Conservation (phyloP, 2,797 vertebrate genomes). For the Sebastiscus albofasciatus region DNA sequence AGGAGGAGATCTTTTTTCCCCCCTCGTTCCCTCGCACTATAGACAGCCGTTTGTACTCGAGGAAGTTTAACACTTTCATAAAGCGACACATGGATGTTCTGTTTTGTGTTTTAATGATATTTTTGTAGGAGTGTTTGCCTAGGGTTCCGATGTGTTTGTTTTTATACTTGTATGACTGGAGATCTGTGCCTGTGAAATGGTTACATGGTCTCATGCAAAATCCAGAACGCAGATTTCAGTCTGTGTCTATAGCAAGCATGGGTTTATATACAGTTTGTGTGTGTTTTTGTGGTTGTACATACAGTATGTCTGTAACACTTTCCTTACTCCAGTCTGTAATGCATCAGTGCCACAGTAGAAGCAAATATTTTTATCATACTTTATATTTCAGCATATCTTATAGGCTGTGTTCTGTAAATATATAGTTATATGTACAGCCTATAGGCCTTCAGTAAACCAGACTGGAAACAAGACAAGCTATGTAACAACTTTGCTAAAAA, state of each 20-base stretch:
- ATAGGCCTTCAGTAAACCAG: background rate
- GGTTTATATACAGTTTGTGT: background rate
- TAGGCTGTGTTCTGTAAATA: background rate
- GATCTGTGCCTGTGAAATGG: slow-evolving; percentile 35
- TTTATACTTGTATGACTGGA: slow-evolving; percentile 47
- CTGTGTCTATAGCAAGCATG: background rate
- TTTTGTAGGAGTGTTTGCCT: slow-evolving; percentile 61
- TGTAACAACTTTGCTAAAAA: background rate
- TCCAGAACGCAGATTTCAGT: slow-evolving; percentile 17
- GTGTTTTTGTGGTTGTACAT: background rate
- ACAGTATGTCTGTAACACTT: background rate
- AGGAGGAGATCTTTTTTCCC: slow-evolving; percentile 64
- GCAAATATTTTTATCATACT: background rate
- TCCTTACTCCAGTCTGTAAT: background rate
- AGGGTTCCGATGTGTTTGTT: slow-evolving; percentile 51
- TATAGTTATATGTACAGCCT: background rate
- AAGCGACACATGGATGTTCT: slow-evolving; percentile 71
- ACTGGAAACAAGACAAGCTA: background rate
- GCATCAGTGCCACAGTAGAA: background rate
- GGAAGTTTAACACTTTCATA: slow-evolving; percentile 65
- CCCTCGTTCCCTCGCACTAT: slow-evolving; percentile 41
- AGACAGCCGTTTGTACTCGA: slow-evolving; percentile 68
- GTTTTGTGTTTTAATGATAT: slow-evolving; percentile 74
- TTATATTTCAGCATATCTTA: background rate
- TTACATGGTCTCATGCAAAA: slow-evolving; percentile 22